phyloP scores from a whole-genome alignment of 2,113 vertebrate genomes.

The Rallus limicola region DNA sequence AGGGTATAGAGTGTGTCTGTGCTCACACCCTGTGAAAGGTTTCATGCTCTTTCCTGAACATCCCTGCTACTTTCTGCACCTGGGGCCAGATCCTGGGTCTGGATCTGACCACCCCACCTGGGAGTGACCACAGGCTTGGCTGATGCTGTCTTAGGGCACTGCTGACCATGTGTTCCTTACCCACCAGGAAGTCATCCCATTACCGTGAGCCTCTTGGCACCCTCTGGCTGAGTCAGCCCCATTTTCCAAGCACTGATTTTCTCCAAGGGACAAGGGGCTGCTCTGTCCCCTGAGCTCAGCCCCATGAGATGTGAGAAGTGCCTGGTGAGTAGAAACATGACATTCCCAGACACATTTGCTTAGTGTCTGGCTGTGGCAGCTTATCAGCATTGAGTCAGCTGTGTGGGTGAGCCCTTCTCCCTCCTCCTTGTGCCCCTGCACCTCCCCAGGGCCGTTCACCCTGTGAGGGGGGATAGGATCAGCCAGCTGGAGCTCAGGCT shows the following conservation, averaged over 20 bases:
- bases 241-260: not conserved
- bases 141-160: not conserved
- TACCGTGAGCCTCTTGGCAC: not conserved
- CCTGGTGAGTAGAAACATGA: not conserved
- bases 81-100: not conserved
- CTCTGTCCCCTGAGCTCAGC: not conserved
- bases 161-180: fast-evolving
- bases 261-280: not conserved
- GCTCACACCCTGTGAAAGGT: not conserved
- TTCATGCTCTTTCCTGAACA: not conserved
- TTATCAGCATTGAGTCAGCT: not conserved
- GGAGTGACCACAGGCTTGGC: not conserved
- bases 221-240: not conserved
- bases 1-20: fast-evolving
- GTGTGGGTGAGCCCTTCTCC: not conserved
- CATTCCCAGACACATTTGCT: not conserved
- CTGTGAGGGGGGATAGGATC: not conserved
- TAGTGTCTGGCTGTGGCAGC: not conserved
- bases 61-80: not conserved
- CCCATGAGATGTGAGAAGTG: not conserved
- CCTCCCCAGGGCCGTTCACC: not conserved
- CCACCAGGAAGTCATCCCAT: not conserved
- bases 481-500: not conserved
- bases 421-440: not conserved
- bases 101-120: not conserved